Evolutionary conservation across 2,113 vertebrate genomes (phyloP), one percentile per base, ranked within the genome.

Genomic region (Austrofundulus limnaeus): DNA sequence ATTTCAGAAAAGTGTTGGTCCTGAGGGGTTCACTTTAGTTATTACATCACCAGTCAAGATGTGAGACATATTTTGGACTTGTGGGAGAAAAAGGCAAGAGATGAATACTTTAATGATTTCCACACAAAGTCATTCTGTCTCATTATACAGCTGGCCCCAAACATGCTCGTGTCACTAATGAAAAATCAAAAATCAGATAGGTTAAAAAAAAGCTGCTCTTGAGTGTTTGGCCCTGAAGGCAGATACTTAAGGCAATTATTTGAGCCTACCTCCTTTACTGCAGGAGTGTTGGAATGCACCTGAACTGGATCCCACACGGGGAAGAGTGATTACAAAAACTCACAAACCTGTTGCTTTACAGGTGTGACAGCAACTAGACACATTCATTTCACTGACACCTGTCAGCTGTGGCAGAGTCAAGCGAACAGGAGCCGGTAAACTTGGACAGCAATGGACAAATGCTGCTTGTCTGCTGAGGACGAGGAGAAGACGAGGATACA

Each of bases 401-500:
- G 50, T 20, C 37, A 20, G 23, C 46, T 20, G 34, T 5, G 49
- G 8, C 0, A 24, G 9, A 15, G 24, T 28, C 3, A 28, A 28
- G 7, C 25, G 1, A 0, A 5, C 16, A 50, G 13, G 28, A 16
- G 48, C 34, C 17, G 11, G 23, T 28, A 9, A 60, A 57, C 11
- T 17, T 9, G n/a, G 9, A 2, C 4, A 19, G 47, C 16, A 10
- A 93, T 94, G 95, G 90, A 79, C 0, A 78, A 85, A 0, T 95
- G 94, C 86, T 95, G 94, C 72, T 14, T 92, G 69, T 88, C 93
- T 0, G 70, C 67, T 0, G 93, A 95, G 39, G 88, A 94, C 23
- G 66, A 24, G 56, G 93, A 94, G 53, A 89, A 69, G 5, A 80
- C 75, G 54, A 83, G 90, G 75, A 92, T 96, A 51, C 92, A 92